These are phyloP conservation scores for Chrysogorgia sp. DNA, from an alignment of 92 coral and sea anemone species.

Conservation along the genomic window DNA sequence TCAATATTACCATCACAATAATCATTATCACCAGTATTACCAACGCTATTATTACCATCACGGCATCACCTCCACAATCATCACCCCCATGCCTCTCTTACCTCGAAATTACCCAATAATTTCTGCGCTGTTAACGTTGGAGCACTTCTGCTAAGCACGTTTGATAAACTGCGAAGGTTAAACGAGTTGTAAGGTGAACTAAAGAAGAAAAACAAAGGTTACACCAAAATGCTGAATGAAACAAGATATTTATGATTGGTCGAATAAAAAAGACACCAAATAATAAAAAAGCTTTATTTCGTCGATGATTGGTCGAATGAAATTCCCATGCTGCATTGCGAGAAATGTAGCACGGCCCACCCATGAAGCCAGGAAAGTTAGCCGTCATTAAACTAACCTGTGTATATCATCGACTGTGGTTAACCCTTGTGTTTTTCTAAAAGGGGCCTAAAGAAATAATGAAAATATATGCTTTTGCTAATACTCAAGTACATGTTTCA, in stretches of 20 bases:
- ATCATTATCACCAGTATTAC: no score
- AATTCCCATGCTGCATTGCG: no score
- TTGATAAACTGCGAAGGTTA: constrained; percentile 47
- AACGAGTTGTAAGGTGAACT: constrained; percentile 22
- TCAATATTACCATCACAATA: no score
- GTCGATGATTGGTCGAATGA: no score
- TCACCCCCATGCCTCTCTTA: constrained; percentile 9
- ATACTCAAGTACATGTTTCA: no score
- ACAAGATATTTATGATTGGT: not conserved
- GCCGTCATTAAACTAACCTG: not conserved
- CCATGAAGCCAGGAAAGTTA: not conserved
- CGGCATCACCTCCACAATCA: no score
- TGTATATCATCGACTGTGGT: constrained; percentile 22
- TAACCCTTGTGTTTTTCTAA: constrained; percentile 19
- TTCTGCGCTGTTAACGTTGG: constrained; percentile 94
- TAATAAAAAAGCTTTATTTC: no score
- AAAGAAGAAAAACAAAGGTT: no score
- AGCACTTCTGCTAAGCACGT: constrained; percentile 91
- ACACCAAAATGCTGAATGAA: not conserved
- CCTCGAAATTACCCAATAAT: constrained; percentile 95
- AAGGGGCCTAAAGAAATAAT: constrained; percentile 29
- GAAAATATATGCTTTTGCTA: no score
- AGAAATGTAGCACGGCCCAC: no score
- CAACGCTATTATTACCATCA: no score
- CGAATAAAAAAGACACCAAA: no score